A percentile compares a stretch with the other conserved stretches of the same genome.
Conservation (phyloP, 1,140 invertebrate genomes). For the Sminthurinus signatus region DNA sequence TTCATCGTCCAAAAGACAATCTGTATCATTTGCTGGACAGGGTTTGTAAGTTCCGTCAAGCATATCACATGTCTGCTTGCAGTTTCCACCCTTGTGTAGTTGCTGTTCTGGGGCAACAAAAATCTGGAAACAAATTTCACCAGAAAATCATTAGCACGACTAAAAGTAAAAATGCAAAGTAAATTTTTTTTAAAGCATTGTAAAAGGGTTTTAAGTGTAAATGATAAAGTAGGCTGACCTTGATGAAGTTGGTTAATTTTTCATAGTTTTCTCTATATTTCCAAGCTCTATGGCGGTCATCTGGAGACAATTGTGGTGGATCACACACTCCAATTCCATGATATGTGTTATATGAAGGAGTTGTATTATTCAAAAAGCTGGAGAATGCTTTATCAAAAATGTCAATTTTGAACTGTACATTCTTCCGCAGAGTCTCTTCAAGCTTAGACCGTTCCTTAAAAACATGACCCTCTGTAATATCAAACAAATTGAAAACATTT, state of each 20-base stretch:
- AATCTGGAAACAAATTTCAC: background rate
- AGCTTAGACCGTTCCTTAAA: background rate
- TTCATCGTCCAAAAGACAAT: constrained; percentile 16
- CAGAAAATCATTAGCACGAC: too few relatives aligned
- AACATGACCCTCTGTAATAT: background rate
- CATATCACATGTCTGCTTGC: constrained; percentile 21
- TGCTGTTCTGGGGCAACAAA: constrained; percentile 16
- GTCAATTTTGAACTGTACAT: constrained; percentile 13
- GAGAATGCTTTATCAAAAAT: constrained; percentile 19
- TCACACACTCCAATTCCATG: constrained; percentile 16
- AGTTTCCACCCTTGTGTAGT: constrained; percentile 24
- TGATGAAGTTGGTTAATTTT: constrained; percentile 26
- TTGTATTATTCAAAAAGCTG: background rate
- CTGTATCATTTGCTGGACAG: constrained; percentile 4
- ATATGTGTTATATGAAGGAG: constrained; percentile 9
- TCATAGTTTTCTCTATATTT: background rate
- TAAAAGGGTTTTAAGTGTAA: too few relatives aligned
- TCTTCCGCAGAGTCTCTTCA: background rate
- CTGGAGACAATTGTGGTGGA: background rate
- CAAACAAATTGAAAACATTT: too few relatives aligned
- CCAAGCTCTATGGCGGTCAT: background rate
- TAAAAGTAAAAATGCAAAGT: too few relatives aligned
- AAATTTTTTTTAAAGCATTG: too few relatives aligned
- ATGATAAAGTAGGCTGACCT: too few relatives aligned
- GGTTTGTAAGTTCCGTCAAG: constrained; percentile 17